Evolutionary conservation across 2,113 vertebrate species (phyloP), one percentile per base, ranked within the genome.

Genomic region (Chaenocephalus aceratus): DNA sequence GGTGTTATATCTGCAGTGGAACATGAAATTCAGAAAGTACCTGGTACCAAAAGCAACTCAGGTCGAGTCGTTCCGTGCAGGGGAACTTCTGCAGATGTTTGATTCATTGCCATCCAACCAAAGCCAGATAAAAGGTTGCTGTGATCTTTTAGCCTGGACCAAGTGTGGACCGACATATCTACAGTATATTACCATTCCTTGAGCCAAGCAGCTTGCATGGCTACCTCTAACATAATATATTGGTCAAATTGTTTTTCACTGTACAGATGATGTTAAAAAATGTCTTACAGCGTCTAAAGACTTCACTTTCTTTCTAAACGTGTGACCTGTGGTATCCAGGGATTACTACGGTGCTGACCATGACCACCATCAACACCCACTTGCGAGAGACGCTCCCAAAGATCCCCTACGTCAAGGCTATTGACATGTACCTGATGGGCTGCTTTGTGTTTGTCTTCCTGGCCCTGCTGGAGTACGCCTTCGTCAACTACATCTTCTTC

Each of bases 401-500:
- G 95, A 99, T 99, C 82, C 98, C 98, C 71, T 99, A 99, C 18
- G 98, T 99, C 84, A 99, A 99, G 95, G 98, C 98, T 93, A 99
- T 99, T 79, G 98, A 99, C 90, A 99, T 99, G 97, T 99, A 99
- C 95, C 96, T 99, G 73, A 99, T 99, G 98, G 96, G 98, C 63
- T 99, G 98, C 94, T 99, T 99, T 90, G 98, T 99, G 74, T 99
- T 99, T 67, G 98, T 99, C 69, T 99, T 99, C 93, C 96, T 99
- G 96, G 98, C 98, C 74, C 95, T 99, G 79, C 95, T 99, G 93
- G 98, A 99, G 83, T 99, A 99, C 44, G 98, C 98, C 48, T 94
- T 99, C 74, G 98, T 99, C 94, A 99, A 99, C 96, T 99, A 99
- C 95, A 99, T 99, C 93, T 99, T 99, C 95, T 99, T 99, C 77